Percentiles rank a stretch among this genome's conserved stretches.
These are phyloP conservation scores for Drosophila paranaensis DNA, from an alignment of 2,888 invertebrate species.

Conservation along the genomic window DNA sequence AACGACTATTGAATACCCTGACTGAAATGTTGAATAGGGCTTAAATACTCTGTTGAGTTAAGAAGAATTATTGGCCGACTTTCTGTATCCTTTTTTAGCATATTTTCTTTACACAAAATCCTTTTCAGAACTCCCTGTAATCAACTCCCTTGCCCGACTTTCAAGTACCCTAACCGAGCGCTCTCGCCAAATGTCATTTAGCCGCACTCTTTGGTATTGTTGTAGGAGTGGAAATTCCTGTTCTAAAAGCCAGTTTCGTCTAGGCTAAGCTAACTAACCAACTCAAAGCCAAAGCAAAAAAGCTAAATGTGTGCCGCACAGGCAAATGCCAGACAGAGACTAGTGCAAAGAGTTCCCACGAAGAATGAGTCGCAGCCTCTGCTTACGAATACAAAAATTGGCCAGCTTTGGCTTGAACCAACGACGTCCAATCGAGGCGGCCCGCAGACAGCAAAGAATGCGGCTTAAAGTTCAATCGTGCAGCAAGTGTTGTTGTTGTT, in stretches of 20 bases:
- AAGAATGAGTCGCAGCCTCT: slow-evolving; percentile 28
- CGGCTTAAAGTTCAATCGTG: slow-evolving; percentile 81
- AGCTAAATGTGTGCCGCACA: slow-evolving; percentile 63
- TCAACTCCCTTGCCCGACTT: not conserved
- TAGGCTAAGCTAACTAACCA: slow-evolving; percentile 26
- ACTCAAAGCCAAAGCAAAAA: slow-evolving; percentile 25
- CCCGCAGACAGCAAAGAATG: slow-evolving; percentile 64
- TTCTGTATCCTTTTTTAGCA: not conserved
- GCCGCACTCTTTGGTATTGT: slow-evolving; percentile 31
- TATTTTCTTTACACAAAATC: not conserved
- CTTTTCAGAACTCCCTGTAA: not conserved
- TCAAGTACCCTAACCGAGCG: not conserved
- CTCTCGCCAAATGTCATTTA: slow-evolving; percentile 52
- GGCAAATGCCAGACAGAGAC: slow-evolving; percentile 64
- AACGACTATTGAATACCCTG: not conserved
- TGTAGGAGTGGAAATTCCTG: slow-evolving; percentile 85
- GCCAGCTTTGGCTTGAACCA: slow-evolving; percentile 51
- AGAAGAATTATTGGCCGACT: too few species aligned
- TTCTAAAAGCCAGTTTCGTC: slow-evolving; percentile 76
- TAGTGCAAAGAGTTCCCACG: slow-evolving; percentile 71
- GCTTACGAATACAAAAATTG: slow-evolving; percentile 52
- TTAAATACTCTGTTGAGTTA: too few species aligned
- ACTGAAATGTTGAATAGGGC: too few species aligned
- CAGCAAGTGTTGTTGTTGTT: slow-evolving; percentile 60
- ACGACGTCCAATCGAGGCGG: slow-evolving; percentile 57